Percentiles rank a stretch among this genome's conserved stretches.
These are phyloP conservation scores for Heliopora coerulea DNA, from an alignment of 92 coral and sea anemone genomes.

Conservation along the genomic window DNA sequence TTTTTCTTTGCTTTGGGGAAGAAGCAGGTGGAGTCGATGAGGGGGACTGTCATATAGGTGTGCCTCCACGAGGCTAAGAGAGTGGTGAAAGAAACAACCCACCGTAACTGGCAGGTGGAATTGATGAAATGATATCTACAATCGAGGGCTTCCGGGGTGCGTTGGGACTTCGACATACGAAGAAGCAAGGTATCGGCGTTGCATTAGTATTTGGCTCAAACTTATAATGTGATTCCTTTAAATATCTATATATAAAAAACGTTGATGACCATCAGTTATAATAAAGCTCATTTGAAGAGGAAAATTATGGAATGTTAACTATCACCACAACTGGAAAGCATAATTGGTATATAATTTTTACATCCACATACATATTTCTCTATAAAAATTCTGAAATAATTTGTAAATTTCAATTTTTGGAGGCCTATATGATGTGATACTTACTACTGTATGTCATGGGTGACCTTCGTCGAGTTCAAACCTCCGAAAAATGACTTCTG, in stretches of 20 bases:
- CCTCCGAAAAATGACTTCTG: too few species aligned
- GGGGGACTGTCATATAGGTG: slow-evolving; percentile 30
- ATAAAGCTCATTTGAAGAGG: too few species aligned
- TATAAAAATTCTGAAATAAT: too few species aligned
- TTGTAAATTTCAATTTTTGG: too few species aligned
- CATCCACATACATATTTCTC: too few species aligned
- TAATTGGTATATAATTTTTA: too few species aligned
- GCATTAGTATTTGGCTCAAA: slow-evolving; percentile 78
- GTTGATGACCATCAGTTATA: too few species aligned
- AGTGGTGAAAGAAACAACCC: slow-evolving; percentile 88
- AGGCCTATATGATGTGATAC: too few species aligned
- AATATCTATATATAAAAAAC: slow-evolving; percentile 49
- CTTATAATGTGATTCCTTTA: slow-evolving; percentile 64
- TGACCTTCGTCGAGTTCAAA: too few species aligned
- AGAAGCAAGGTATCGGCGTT: slow-evolving; percentile 88
- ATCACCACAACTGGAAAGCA: too few species aligned
- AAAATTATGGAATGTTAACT: too few species aligned
- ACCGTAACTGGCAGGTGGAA: slow-evolving; percentile 78
- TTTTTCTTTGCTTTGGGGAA: slow-evolving; percentile 17
- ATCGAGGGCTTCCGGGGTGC: slow-evolving; percentile 63
- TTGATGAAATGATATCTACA: slow-evolving; percentile 77
- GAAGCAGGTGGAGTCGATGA: slow-evolving; percentile 22
- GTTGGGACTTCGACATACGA: slow-evolving; percentile 64
- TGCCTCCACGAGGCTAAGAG: slow-evolving; percentile 59
- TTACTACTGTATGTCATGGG: too few species aligned